Evolutionary conservation across 2,797 vertebrate genomes (phyloP).

Genomic region (Leptoclinus maculatus): DNA sequence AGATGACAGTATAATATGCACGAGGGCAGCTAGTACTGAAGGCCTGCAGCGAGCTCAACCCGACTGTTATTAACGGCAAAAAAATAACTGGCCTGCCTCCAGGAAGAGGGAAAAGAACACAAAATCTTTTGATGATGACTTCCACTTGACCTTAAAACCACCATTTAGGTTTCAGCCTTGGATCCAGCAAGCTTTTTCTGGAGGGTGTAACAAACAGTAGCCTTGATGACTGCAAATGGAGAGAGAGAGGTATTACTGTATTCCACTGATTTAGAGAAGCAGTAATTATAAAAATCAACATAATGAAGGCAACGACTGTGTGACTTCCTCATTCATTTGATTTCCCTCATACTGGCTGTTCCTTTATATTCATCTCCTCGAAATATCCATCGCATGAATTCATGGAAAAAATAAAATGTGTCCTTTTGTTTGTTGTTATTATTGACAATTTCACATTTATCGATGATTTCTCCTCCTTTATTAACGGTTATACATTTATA

Average conservation of each 20-base stretch:
- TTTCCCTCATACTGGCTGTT: not conserved
- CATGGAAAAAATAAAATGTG: too few species aligned
- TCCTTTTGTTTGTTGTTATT: not conserved
- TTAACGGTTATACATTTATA: not conserved
- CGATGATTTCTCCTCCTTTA: not conserved
- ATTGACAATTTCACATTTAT: not conserved
- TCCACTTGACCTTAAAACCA: conserved; percentile 61
- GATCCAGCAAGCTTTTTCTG: conserved; percentile 39
- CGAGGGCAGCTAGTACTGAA: conserved; percentile 21
- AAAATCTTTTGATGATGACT: conserved; percentile 47
- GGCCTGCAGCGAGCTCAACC: conserved; percentile 32
- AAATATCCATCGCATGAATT: not conserved
- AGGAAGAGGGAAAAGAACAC: conserved; percentile 41
- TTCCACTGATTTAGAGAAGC: conserved; percentile 12
- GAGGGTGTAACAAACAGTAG: conserved; percentile 32
- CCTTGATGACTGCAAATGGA: conserved; percentile 6
- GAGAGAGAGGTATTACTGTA: conserved; percentile 2
- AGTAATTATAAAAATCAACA: conserved; percentile 27
- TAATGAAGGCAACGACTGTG: not conserved
- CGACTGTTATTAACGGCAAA: conserved; percentile 42
- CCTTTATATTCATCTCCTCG: not conserved
- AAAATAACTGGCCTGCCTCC: conserved; percentile 33
- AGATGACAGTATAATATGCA: conserved; percentile 31
- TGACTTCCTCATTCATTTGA: not conserved
- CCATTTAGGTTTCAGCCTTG: conserved; percentile 39